Base-by-base conservation (phyloP, 2,888 invertebrate genomes). In the Steinernema scapterisci region DNA sequence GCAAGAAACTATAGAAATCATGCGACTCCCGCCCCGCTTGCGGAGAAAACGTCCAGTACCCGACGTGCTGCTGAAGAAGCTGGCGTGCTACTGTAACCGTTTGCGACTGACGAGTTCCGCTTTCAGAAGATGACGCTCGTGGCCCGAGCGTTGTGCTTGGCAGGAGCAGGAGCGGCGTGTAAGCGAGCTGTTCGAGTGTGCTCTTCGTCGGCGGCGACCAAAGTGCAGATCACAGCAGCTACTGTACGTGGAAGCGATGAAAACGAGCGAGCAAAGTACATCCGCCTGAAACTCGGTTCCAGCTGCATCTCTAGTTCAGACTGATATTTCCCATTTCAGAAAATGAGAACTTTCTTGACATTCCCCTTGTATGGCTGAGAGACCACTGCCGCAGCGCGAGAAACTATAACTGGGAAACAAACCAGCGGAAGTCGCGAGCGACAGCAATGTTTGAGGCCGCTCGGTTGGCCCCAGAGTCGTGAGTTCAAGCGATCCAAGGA, bases 351-450 rank as follows among this genome's bases (percentile, higher is more conserved):
- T 48, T 48, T 16, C 71, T 84, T 9, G 72, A 77, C n/a, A 73
- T 86, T 25, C 86, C 86, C 0, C 74, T 86, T 2, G 83, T 85
- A 9, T 86, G 86, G 86, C 76, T 86, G 3, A 73, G 85, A 38
- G 86, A 86, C 75, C 86, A 86, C 72, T 86, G 86, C 63, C 54
- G 79, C 19, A 76, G 76, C 25, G 25, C 45, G 6, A 19, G 25
- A 2, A 77, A 73, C 27, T 86, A 80, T 74, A 81, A 86, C 71
- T 76, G 54, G 21, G 70, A 81, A 6, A 86, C 86, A 11, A 82
- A 83, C 75, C 86, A 86, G 73, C 75, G 86, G 19, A 82, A 80
- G 44, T 79, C 83, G 6, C 81, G 82, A 19, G 76, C 77, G 52
- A 77, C 76, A 1, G 73, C 82, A 25, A 70, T 85, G 19, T 78